These are phyloP conservation scores for Neoscelio sp. DNA, from an alignment of 2,888 invertebrate genomes.

Conservation along the genomic window DNA sequence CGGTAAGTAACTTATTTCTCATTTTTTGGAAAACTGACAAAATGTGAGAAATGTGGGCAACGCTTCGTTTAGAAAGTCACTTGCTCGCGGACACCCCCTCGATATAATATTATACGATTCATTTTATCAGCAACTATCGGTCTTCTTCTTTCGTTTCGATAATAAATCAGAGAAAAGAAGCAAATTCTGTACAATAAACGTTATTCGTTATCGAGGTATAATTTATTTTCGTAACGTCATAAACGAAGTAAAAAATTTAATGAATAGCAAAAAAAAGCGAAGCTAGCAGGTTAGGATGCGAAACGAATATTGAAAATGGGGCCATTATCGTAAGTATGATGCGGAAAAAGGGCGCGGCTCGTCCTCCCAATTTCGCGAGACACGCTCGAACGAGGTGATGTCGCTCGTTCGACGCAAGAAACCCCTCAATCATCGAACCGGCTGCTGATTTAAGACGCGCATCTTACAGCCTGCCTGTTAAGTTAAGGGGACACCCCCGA, in stretches of 20 bases:
- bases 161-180: too few relatives aligned
- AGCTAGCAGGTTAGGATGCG: neutral
- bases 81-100: conserved; percentile 2
- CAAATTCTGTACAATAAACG: too few relatives aligned
- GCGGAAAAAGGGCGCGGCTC: conserved; percentile 75
- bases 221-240: too few relatives aligned
- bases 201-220: too few relatives aligned
- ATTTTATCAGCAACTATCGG: neutral
- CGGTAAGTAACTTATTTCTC: too few relatives aligned
- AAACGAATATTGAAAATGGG: conserved; percentile 37
- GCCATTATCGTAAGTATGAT: conserved; percentile 57
- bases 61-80: conserved; percentile 34
- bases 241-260: conserved; percentile 7
- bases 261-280: conserved; percentile 8
- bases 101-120: neutral
- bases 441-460: conserved; percentile 72
- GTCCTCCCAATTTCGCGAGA: conserved; percentile 78
- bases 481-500: conserved; percentile 45
- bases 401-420: conserved; percentile 69
- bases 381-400: conserved; percentile 78
- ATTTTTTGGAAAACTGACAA: too few relatives aligned
- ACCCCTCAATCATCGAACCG: conserved; percentile 78
- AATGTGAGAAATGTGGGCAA: too few relatives aligned
- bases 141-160: too few relatives aligned
- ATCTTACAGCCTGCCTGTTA: conserved; percentile 61